Conservation (phyloP, 2,113 vertebrate species). For the Ranitomeya imitator region DNA sequence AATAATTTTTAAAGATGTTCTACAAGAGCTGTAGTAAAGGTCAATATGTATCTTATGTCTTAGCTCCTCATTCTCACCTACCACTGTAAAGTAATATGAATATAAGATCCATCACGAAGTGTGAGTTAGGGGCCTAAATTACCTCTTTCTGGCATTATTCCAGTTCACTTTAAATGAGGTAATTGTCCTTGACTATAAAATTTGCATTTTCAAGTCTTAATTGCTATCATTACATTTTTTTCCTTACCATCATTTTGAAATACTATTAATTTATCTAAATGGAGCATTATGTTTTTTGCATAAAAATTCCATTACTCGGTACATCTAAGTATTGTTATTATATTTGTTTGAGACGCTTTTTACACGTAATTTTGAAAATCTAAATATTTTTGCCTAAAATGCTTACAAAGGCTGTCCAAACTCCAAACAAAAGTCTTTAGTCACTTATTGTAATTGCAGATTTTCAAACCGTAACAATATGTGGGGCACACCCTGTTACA, state of each 20-base stretch:
- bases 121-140: conserved; percentile 96
- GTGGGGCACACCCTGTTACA: no score
- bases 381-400: conserved; percentile 66
- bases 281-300: conserved; percentile 97
- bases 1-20: conserved; percentile 74
- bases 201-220: conserved; percentile 99
- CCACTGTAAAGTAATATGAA: conserved; percentile 82
- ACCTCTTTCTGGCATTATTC: conserved; percentile 98
- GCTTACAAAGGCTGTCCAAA: not conserved
- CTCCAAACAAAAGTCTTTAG: no score
- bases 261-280: conserved; percentile 99
- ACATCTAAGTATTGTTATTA: conserved; percentile 85
- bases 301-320: conserved; percentile 99
- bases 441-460: no score
- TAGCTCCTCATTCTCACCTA: conserved; percentile 67
- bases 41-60: conserved; percentile 67
- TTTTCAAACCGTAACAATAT: no score
- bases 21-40: conserved; percentile 70
- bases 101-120: conserved; percentile 97
- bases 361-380: conserved; percentile 69
- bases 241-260: conserved; percentile 76
- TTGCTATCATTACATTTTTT: conserved; percentile 99
- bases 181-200: conserved; percentile 99
- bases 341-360: conserved; percentile 73
- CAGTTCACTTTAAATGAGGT: conserved; percentile 99